These are phyloP conservation scores for Neosilurus hyrtlii DNA, from an alignment of 2,797 vertebrate genomes.

Conservation along the genomic window DNA sequence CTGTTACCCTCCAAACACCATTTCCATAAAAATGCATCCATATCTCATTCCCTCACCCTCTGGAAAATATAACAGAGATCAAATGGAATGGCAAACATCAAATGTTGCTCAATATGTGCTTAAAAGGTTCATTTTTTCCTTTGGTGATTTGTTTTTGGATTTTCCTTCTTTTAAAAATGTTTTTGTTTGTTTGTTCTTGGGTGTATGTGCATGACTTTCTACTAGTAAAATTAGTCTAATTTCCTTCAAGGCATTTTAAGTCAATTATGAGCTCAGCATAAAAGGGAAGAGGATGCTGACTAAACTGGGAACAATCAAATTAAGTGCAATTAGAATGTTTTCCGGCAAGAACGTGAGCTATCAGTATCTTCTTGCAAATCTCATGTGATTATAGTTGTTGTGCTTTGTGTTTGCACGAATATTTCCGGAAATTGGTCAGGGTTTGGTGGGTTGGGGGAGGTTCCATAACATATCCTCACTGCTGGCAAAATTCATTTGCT, in stretches of 20 bases:
- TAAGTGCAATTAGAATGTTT: conserved; percentile 58
- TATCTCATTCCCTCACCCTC: conserved; percentile 50
- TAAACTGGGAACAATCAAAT: conserved; percentile 59
- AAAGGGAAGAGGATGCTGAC: conserved; percentile 58
- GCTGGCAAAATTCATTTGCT: conserved; percentile 35
- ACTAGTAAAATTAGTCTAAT: conserved; percentile 50
- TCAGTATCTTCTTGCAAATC: conserved; percentile 47
- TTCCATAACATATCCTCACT: conserved; percentile 23
- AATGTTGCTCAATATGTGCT: conserved; percentile 13
- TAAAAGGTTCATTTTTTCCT: conserved; percentile 25
- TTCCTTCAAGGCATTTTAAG: conserved; percentile 52
- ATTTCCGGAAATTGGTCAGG: conserved; percentile 53
- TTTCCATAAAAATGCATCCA: conserved; percentile 44
- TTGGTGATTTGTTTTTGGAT: conserved; percentile 12
- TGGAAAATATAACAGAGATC: conserved; percentile 49
- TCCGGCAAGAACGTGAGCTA: conserved; percentile 21
- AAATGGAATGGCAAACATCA: conserved; percentile 42
- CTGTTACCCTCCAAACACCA: conserved; percentile 34
- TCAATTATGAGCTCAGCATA: conserved; percentile 57
- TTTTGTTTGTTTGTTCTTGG: conserved; percentile 23
- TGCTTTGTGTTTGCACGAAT: conserved; percentile 48
- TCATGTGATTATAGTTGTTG: conserved; percentile 38
- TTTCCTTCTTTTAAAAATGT: conserved; percentile 19
- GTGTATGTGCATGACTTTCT: conserved; percentile 46
- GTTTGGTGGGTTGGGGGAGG: not conserved